These are phyloP conservation scores for Ornithorhynchus anatinus DNA, from an alignment of 2,113 vertebrate species.

Conservation along the genomic window DNA sequence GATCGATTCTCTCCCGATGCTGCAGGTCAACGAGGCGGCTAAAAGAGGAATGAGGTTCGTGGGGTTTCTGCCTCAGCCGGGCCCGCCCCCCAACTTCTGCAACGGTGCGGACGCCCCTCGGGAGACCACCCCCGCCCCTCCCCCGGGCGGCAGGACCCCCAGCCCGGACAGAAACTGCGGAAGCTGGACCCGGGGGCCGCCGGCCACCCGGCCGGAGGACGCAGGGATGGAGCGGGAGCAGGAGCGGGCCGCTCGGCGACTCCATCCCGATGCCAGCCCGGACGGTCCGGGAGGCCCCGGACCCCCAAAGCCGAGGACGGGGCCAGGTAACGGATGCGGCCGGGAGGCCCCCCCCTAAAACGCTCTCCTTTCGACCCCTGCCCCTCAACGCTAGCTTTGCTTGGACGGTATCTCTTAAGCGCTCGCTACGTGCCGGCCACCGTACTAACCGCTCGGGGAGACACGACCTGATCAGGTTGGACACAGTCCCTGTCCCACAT, in stretches of 20 bases:
- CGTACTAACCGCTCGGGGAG: too few relatives aligned
- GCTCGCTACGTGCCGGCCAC: too few relatives aligned
- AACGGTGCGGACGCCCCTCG: conserved; percentile 64
- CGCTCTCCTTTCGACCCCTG: too few relatives aligned
- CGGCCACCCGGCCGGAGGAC: too few relatives aligned
- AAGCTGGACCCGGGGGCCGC: conserved; percentile 63
- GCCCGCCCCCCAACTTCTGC: conserved; percentile 60
- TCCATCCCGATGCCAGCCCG: conserved; percentile 55
- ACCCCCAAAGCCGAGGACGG: conserved; percentile 47
- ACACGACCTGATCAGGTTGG: too few relatives aligned
- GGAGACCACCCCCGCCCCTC: conserved; percentile 13
- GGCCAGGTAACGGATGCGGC: conserved; percentile 64
- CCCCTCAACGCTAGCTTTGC: too few relatives aligned
- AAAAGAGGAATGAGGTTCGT: conserved; percentile 88
- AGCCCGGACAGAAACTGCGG: conserved; percentile 61
- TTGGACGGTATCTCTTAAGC: too few relatives aligned
- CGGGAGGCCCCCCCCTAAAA: too few relatives aligned
- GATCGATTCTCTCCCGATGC: too few relatives aligned
- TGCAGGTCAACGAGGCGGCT: conserved; percentile 86
- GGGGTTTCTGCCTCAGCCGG: conserved; percentile 84
- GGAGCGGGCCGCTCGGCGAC: conserved; percentile 22
- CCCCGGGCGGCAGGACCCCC: conserved; percentile 42
- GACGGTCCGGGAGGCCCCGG: conserved; percentile 47
- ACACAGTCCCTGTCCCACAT: too few relatives aligned
- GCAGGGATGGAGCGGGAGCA: too few relatives aligned